These are phyloP conservation scores for Melieria picta DNA, from an alignment of 2,888 invertebrate genomes.

Conservation along the genomic window DNA sequence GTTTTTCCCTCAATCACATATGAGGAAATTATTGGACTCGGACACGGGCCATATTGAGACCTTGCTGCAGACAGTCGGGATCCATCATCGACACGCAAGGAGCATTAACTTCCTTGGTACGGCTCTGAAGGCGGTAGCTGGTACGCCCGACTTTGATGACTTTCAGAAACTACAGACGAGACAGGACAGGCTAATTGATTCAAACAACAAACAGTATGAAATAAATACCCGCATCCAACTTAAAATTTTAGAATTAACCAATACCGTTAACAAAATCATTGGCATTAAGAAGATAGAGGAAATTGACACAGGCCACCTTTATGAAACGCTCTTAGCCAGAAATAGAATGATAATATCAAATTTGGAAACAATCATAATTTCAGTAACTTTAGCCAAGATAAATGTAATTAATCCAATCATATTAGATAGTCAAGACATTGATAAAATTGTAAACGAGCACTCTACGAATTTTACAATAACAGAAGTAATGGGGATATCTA, in stretches of 20 bases:
- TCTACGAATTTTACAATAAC: constrained; percentile 33
- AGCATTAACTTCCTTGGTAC: constrained; percentile 8
- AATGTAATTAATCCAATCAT: constrained; percentile 32
- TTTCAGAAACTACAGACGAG: neutral
- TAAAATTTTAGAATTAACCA: constrained; percentile 36
- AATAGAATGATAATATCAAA: constrained; percentile 35
- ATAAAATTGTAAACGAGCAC: constrained; percentile 9
- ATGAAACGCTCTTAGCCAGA: constrained; percentile 31
- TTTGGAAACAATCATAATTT: constrained; percentile 34
- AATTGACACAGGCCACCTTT: constrained; percentile 28
- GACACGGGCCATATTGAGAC: neutral
- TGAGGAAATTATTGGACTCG: neutral
- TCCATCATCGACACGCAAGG: neutral
- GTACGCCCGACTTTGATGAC: constrained; percentile 11
- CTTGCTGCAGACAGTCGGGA: neutral
- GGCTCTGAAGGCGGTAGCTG: neutral
- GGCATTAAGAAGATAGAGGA: constrained; percentile 8
- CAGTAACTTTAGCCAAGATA: constrained; percentile 37
- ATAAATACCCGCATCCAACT: constrained; percentile 34
- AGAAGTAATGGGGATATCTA: constrained; percentile 37
- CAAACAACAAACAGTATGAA: constrained; percentile 28
- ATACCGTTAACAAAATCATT: constrained; percentile 33
- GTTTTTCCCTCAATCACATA: too few relatives aligned
- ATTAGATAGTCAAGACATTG: constrained; percentile 29
- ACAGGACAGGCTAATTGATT: neutral